Conservation (phyloP, 2,113 vertebrate species). For the Todiramphus chloris region DNA sequence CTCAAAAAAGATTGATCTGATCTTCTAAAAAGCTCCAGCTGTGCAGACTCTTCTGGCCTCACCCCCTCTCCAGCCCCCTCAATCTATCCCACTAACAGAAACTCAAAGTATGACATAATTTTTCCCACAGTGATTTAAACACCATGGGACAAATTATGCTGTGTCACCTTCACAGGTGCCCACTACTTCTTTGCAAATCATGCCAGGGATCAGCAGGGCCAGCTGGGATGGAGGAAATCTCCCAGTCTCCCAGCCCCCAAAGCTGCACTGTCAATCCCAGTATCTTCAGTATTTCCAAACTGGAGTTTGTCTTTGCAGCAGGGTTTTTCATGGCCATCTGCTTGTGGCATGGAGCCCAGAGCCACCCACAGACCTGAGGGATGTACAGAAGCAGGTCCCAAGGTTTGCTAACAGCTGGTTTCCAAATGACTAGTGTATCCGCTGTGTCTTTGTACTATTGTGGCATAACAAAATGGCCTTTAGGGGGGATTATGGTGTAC, state of each 20-base stretch:
- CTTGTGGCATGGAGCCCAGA: background rate
- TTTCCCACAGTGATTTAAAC: background rate
- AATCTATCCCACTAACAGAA: background rate
- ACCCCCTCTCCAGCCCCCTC: too few species aligned
- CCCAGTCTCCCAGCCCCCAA: background rate
- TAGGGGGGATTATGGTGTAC: background rate
- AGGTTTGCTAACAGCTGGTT: background rate
- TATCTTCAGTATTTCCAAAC: background rate
- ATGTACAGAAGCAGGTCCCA: background rate
- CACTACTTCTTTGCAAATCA: background rate
- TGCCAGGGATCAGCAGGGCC: background rate
- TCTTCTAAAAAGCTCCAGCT: background rate
- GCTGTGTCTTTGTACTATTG: too few species aligned
- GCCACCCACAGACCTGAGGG: accelerated
- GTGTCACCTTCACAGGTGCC: background rate
- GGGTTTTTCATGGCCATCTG: background rate
- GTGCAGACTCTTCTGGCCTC: background rate
- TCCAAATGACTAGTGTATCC: background rate
- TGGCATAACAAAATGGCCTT: background rate
- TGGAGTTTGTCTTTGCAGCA: background rate
- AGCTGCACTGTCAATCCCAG: accelerated
- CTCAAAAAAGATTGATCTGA: background rate
- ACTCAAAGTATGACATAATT: background rate
- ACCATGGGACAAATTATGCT: background rate
- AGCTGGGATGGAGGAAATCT: background rate